phyloP scores from a whole-genome alignment of 2,797 vertebrate genomes.

The Leucoraja ocellata region DNA sequence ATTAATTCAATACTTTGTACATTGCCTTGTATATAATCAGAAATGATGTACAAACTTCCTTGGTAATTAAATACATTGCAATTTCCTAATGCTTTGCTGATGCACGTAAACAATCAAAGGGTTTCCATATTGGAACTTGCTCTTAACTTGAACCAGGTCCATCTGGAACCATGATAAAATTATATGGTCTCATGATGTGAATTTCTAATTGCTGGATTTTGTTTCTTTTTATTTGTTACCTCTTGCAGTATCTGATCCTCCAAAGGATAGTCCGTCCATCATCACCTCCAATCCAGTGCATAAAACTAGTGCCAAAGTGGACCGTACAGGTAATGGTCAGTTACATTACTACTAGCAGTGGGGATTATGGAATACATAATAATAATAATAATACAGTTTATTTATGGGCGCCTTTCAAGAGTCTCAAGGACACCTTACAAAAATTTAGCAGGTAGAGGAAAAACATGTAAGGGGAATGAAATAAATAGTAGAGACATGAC shows the following conservation, averaged over 20 bases:
- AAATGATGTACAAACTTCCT: not conserved
- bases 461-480: too few species aligned
- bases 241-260: not conserved
- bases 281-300: not conserved
- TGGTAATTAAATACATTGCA: not conserved
- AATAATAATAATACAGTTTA: too few species aligned
- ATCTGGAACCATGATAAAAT: not conserved
- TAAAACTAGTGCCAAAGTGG: not conserved
- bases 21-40: not conserved
- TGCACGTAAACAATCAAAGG: not conserved
- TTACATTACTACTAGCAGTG: too few species aligned
- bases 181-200: not conserved
- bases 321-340: not conserved
- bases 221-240: conserved; percentile 6
- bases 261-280: not conserved
- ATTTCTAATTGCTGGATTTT: not conserved
- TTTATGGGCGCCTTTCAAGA: too few species aligned
- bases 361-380: not conserved
- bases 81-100: not conserved
- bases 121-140: not conserved
- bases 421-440: too few species aligned
- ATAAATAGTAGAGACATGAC: too few species aligned
- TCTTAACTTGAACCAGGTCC: too few species aligned
- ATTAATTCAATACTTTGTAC: not conserved
- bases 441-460: too few species aligned